phyloP scores from a whole-genome alignment of 2,113 vertebrate species.

The Phasianus colchicus region DNA sequence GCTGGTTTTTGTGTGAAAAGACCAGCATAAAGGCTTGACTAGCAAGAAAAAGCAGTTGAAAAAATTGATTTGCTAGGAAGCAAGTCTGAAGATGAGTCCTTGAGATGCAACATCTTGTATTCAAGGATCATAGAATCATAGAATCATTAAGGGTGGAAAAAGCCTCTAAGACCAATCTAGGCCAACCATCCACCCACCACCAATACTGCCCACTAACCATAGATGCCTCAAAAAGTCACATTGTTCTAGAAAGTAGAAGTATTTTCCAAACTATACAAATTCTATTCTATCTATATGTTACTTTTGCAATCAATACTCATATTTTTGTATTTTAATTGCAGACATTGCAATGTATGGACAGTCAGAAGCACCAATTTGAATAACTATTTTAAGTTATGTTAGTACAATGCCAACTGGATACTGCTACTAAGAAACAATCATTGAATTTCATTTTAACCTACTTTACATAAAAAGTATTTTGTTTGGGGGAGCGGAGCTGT shows the following conservation, averaged over 20 bases:
- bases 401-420: background rate
- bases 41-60: slow-evolving; percentile 31
- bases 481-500: background rate
- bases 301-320: background rate
- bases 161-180: too few species aligned
- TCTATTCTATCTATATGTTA: background rate
- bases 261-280: background rate
- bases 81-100: background rate
- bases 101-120: background rate
- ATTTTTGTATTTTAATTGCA: background rate
- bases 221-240: background rate
- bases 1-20: background rate
- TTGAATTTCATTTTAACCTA: background rate
- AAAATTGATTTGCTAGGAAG: slow-evolving; percentile 23
- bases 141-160: too few species aligned
- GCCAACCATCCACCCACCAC: too few species aligned
- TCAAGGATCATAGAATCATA: background rate
- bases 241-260: background rate
- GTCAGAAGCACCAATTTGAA: background rate
- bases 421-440: background rate
- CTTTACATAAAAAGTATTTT: background rate
- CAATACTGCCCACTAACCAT: too few species aligned
- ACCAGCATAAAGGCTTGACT: background rate
- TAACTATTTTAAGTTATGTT: background rate
- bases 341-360: background rate